Base-by-base conservation (phyloP, 2,797 vertebrate species). In the Pangasius larnaudii region DNA sequence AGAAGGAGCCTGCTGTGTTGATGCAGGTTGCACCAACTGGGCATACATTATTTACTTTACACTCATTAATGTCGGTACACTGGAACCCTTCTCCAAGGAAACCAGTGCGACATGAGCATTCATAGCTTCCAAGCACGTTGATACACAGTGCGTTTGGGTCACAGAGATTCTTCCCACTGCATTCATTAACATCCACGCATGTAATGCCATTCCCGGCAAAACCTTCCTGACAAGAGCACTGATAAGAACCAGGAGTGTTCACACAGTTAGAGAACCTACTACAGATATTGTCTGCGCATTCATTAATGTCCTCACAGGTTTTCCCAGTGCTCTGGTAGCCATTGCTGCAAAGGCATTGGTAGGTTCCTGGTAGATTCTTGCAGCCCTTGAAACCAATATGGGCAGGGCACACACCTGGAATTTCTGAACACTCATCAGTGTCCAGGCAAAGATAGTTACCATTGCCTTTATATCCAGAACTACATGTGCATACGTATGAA, bases 361-460 rank as follows among this genome's bases (percentile, higher is more conserved):
- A 97, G 0, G 90, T 92, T 24, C 97, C 97, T 0, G 96, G 96
- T 11, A 96, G 88, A 85, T 97, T 97, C 83, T 85, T 93, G 87
- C 97, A 97, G n/a, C 97, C 94, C 90, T 74, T 96, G 80, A 96
- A 96, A 30, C 96, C 96, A 4, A 91, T 89, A 2, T 93, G 93
- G 0, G 94, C 90, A 0, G 93, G 90, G 59, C 97, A 97, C 69
- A 97, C 89, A 0, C 87, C 90, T 9, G 96, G 94, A 49, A 59
- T 94, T 91, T 96, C 96, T 9, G 96, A 94, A 78, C 97, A 97
- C 91, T 97, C 97, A 59, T 97, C 96, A 13, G 96, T 86, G 84
- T 97, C 97, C 49, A 97, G 91, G 85, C 97, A 97, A 8, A 97
- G 93, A 92, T 97, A 97, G 91, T 96, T 96, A 30, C 97, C 97